These are phyloP conservation scores for Lates calcarifer DNA, from an alignment of 2,113 vertebrate species.

Conservation along the genomic window DNA sequence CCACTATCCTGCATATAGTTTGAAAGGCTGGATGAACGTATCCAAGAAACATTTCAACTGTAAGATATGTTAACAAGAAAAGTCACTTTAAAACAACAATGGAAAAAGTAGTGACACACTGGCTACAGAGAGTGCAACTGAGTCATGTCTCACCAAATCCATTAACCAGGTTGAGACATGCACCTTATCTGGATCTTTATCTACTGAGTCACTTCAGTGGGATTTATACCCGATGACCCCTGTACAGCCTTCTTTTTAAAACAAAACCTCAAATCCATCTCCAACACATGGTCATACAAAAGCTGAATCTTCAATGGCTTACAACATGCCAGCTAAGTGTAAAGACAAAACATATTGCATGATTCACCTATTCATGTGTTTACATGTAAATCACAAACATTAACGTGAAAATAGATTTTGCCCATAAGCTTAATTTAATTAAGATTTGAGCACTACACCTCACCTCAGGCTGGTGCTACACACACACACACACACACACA, in stretches of 20 bases:
- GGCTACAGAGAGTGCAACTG: neutral
- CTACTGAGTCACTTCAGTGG: slow-evolving; percentile 19
- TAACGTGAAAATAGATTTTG: slow-evolving; percentile 52
- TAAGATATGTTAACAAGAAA: neutral
- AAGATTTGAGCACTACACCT: slow-evolving; percentile 42
- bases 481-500: neutral
- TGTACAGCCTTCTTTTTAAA: slow-evolving; percentile 2
- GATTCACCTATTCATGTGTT: slow-evolving; percentile 23
- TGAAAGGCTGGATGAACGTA: neutral
- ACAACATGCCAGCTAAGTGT: slow-evolving; percentile 1
- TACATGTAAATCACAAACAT: slow-evolving; percentile 54
- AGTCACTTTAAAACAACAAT: neutral
- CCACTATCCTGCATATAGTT: neutral
- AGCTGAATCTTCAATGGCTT: neutral
- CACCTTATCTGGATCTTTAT: slow-evolving; percentile 38
- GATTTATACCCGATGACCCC: neutral
- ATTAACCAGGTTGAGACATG: slow-evolving; percentile 55
- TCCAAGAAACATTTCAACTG: slow-evolving; percentile 22
- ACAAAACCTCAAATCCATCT: neutral
- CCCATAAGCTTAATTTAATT: slow-evolving; percentile 51
- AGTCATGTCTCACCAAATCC: slow-evolving; percentile 34
- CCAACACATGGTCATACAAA: slow-evolving; percentile 7
- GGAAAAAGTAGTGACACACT: neutral
- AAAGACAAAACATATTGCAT: slow-evolving; percentile 21
- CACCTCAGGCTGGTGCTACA: slow-evolving; percentile 59